Percentiles rank a stretch among this genome's conserved stretches.
phyloP scores from a whole-genome alignment of 1,140 invertebrate species.

The Periplaneta americana region DNA sequence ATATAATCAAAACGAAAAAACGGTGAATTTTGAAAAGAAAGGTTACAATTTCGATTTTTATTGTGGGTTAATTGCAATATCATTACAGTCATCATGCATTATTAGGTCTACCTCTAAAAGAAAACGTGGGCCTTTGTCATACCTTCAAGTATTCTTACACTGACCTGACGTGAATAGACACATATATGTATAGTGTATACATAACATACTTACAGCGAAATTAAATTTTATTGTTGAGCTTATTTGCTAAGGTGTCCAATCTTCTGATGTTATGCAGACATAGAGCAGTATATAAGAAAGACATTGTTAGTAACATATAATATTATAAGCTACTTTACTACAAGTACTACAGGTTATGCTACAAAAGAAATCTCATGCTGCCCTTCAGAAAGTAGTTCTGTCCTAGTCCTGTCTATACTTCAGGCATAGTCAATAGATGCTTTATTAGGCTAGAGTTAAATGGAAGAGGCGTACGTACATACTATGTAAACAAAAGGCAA shows the following conservation, averaged over 20 bases:
- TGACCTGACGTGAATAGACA: neutral
- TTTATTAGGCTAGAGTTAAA: too few species aligned
- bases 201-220: neutral
- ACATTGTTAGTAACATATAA: neutral
- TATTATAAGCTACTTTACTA: too few species aligned
- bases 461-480: neutral
- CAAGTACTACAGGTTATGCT: neutral
- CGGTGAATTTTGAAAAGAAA: too few species aligned
- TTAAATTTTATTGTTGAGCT: neutral
- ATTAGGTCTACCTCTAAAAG: neutral
- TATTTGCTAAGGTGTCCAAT: neutral
- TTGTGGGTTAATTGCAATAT: neutral
- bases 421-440: too few species aligned
- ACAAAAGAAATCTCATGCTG: neutral
- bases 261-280: neutral
- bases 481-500: neutral
- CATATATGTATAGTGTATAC: neutral
- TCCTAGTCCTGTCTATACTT: too few species aligned
- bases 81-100: neutral
- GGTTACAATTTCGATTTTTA: too few species aligned
- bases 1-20: too few species aligned
- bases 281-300: neutral
- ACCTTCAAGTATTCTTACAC: slow-evolving; percentile 60
- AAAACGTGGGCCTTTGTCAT: slow-evolving; percentile 37
- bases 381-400: neutral